Conservation (phyloP, 2,888 invertebrate genomes). For the Limnephilus auricula region DNA sequence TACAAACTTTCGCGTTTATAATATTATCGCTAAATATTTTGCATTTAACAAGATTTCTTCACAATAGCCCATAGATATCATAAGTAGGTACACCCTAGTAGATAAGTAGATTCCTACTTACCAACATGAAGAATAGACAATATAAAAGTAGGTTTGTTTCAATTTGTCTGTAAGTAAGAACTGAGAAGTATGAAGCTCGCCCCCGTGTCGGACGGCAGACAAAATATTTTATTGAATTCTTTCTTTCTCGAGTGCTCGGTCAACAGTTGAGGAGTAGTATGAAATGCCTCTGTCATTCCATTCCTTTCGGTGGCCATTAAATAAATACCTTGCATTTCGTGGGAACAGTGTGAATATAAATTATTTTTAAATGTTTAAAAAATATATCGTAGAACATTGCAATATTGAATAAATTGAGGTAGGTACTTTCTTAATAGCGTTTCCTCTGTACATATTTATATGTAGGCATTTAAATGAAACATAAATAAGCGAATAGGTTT, state of each 20-base stretch:
- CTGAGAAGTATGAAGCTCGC: neutral
- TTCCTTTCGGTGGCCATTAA: neutral
- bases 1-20: too few species aligned
- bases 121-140: neutral
- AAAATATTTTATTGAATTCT: constrained; percentile 70
- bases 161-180: constrained; percentile 3
- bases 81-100: neutral
- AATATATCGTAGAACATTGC: too few species aligned
- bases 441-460: too few species aligned
- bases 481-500: too few species aligned
- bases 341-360: neutral
- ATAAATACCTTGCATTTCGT: neutral
- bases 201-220: constrained; percentile 21
- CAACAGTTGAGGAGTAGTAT: constrained; percentile 68
- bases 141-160: neutral
- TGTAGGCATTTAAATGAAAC: too few species aligned
- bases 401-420: neutral
- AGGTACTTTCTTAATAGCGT: neutral
- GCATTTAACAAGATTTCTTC: too few species aligned
- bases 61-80: too few species aligned
- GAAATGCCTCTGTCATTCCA: constrained; percentile 46
- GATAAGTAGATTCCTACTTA: neutral
- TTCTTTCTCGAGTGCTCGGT: constrained; percentile 76
- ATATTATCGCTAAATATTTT: too few species aligned
- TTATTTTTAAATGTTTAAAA: neutral